Evolutionary conservation across 2,797 vertebrate species (phyloP), one percentile per base, ranked within the genome.

Genomic region (Gadopsis bispinosus): DNA sequence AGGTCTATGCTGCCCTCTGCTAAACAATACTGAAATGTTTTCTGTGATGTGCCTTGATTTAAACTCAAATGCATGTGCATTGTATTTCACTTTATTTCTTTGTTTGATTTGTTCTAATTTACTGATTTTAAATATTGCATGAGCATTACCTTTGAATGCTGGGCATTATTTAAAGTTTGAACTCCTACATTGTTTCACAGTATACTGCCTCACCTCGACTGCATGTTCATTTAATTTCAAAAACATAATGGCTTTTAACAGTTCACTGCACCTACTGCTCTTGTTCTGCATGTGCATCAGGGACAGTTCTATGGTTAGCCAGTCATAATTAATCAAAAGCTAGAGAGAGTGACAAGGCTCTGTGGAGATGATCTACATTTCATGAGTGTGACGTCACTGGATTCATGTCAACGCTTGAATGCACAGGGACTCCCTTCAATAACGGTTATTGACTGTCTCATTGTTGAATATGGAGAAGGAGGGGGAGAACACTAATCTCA

Each of bases 211-310:
- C 70, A 85, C 79, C 80, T 85, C 69, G 64, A 65, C 86, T 88
- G 51, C 10, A 47, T 87, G 79, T 79, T 90, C 79, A 88, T 75
- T 90, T 90, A 78, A 82, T 90, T 92, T 86, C 85, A 79, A 83
- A 91, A 81, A 88, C 85, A 91, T 90, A 90, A 95, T 85, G 87
- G 89, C 84, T 87, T 92, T 85, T 82, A 86, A 88, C 80, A 86
- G 87, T 91, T 88, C 81, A 78, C 69, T 93, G 89, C 87, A 59
- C 84, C 72, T 87, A 78, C 78, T 84, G 39, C 73, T 89, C 87
- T 81, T 91, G 89, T 90, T 93, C 80, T 85, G 84, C 81, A 79
- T 77, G 70, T 82, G 79, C 87, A 88, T 82, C 82, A 70, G 87
- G 87, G 85, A 89, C 78, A 79, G 69, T 75, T 80, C 73, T 70